Evolutionary conservation across 2,888 invertebrate genomes (phyloP).

Genomic region (Agriopis leucophaearia): DNA sequence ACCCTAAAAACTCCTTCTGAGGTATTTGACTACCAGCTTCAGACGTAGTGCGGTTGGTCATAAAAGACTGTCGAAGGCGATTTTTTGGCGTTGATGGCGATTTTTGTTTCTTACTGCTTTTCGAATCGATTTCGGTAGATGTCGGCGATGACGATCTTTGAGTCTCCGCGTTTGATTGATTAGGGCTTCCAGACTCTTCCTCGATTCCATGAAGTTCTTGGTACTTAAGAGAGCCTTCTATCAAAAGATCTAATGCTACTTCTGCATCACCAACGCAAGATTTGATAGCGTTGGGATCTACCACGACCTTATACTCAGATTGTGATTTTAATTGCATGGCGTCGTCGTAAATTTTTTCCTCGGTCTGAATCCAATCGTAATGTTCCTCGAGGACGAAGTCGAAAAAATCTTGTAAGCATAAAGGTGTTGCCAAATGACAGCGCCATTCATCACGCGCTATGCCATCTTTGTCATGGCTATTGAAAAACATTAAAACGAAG

Average conservation of each 20-base stretch:
- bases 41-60: constrained; percentile 36
- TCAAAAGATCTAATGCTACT: constrained; percentile 69
- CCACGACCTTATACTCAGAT: constrained; percentile 59
- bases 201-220: constrained; percentile 59
- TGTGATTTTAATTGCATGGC: constrained; percentile 52
- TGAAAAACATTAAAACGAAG: constrained; percentile 76
- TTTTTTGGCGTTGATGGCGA: constrained; percentile 53
- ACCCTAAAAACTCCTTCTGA: constrained; percentile 71
- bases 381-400: constrained; percentile 82
- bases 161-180: constrained; percentile 43
- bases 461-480: constrained; percentile 74
- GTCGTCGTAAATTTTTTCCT: constrained; percentile 72
- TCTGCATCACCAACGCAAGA: constrained; percentile 69
- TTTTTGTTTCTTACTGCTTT: constrained; percentile 64
- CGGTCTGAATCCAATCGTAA: constrained; percentile 78
- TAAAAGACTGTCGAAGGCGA: constrained; percentile 46
- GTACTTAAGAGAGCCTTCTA: constrained; percentile 79
- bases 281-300: constrained; percentile 56
- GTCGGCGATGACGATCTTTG: constrained; percentile 56
- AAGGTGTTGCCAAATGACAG: constrained; percentile 77
- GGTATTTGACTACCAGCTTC: constrained; percentile 44
- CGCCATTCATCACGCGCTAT: constrained; percentile 78
- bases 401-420: constrained; percentile 85
- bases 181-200: constrained; percentile 49
- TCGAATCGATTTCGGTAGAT: constrained; percentile 56